Percentiles rank a stretch among this genome's conserved stretches.
phyloP scores from a whole-genome alignment of 2,888 invertebrate species.

The Cantharis lateralis region DNA sequence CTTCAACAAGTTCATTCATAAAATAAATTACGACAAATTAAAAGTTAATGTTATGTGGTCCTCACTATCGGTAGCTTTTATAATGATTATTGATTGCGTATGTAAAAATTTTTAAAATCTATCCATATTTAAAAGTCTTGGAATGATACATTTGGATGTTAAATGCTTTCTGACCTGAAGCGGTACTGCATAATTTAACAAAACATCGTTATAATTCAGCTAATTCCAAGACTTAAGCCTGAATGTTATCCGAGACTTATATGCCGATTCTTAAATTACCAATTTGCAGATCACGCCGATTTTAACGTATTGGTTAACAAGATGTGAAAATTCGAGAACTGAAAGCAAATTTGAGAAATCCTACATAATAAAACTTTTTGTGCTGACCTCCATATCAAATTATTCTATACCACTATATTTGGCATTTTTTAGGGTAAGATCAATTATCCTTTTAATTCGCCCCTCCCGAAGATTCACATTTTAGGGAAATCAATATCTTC shows the following conservation, averaged over 20 bases:
- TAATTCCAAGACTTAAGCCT: too few species aligned
- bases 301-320: background rate
- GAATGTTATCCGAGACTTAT: too few species aligned
- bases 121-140: background rate
- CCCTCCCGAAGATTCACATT: background rate
- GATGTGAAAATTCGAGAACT: slow-evolving; percentile 7
- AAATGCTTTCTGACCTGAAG: too few species aligned
- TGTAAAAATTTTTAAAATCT: background rate
- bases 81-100: background rate
- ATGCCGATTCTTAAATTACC: too few species aligned
- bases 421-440: slow-evolving; percentile 31
- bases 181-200: too few species aligned
- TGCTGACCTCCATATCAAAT: slow-evolving; percentile 29
- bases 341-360: slow-evolving; percentile 32
- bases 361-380: slow-evolving; percentile 27
- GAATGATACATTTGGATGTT: too few species aligned
- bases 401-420: slow-evolving; percentile 30
- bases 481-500: slow-evolving; percentile 10
- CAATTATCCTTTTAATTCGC: background rate
- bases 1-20: background rate
- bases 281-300: background rate
- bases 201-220: too few species aligned
- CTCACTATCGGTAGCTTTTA: background rate
- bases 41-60: background rate
- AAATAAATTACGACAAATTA: background rate